Evolutionary conservation across 2,113 vertebrate species (phyloP).

Genomic region (Jaculus jaculus): DNA sequence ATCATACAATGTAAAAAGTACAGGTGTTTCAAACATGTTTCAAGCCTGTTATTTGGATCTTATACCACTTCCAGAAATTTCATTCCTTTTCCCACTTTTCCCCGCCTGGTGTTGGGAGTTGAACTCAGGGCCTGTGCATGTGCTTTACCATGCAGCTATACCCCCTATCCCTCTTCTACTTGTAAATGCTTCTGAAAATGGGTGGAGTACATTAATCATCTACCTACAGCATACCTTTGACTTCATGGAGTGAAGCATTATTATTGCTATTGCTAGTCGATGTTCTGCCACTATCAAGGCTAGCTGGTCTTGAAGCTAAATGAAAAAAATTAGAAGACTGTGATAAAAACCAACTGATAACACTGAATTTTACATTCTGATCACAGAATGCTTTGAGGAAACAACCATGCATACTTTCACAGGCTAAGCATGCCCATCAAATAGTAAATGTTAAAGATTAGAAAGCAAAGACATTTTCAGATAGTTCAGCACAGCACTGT

Average conservation of each 20-base stretch:
- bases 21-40: slow-evolving; percentile 44
- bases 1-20: slow-evolving; percentile 57
- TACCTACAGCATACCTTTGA: slow-evolving; percentile 92
- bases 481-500: slow-evolving; percentile 78
- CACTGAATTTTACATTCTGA: slow-evolving; percentile 81
- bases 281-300: slow-evolving; percentile 98
- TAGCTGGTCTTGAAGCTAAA: slow-evolving; percentile 95
- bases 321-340: slow-evolving; percentile 85
- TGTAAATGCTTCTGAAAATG: slow-evolving; percentile 31
- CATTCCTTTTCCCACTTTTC: slow-evolving; percentile 11
- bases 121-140: neutral
- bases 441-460: slow-evolving; percentile 74
- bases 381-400: slow-evolving; percentile 82
- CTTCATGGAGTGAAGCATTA: slow-evolving; percentile 94
- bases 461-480: slow-evolving; percentile 82
- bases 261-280: slow-evolving; percentile 98
- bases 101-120: neutral
- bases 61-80: slow-evolving; percentile 15
- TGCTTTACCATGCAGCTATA: neutral
- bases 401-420: slow-evolving; percentile 82
- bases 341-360: slow-evolving; percentile 78
- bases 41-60: slow-evolving; percentile 56
- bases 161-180: neutral
- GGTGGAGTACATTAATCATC: slow-evolving; percentile 70
- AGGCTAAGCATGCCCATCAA: slow-evolving; percentile 82